Evolutionary conservation across 1,140 invertebrate species (phyloP), one percentile per base, ranked within the genome.

Genomic region (Drosophila setifemur): DNA sequence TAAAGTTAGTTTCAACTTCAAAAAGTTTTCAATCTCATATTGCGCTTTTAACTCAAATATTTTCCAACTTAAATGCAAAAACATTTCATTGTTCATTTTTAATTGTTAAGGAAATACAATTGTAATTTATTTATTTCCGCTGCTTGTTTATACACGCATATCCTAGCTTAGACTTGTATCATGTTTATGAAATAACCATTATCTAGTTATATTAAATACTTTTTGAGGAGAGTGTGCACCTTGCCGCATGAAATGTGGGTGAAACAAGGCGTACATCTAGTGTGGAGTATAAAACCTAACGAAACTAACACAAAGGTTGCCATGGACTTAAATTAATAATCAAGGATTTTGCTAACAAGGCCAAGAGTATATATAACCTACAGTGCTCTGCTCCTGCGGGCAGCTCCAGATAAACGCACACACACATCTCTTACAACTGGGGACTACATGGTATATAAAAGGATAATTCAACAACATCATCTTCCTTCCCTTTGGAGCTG

Each of bases 191-290:
- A 73, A 63, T 83, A 86, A 86, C 71, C 60, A 63, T 85, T 78
- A 85, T 74, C 79, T 85, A 85, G 50, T 74, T 85, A 60, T 83
- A 71, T 78, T 79, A 85, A 85, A 85, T 85, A 85, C 79, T 83
- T 85, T 44, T 67, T 52, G 52, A 54, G 57, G 58, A 70, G 60
- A 64, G 52, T 72, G 44, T 35, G 73, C 49, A 52, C 25, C 44
- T 44, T 69, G 50, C 29, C 45, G 37, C 39, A 63, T 71, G 31
- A 43, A 78, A 57, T 64, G 40, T 58, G 39, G 49, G 14, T 49
- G 60, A 53, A 37, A 28, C 19, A 29, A 19, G 23, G 28, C 35
- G 23, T 45, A 25, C n/a, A 21, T 60, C 12, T 25, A 29, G 4
- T 33, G 31, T 23, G 37, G 25, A 64, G 42, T 45, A 37, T 74